Conservation (phyloP, 1,140 invertebrate genomes). For the Megathymus violae region DNA sequence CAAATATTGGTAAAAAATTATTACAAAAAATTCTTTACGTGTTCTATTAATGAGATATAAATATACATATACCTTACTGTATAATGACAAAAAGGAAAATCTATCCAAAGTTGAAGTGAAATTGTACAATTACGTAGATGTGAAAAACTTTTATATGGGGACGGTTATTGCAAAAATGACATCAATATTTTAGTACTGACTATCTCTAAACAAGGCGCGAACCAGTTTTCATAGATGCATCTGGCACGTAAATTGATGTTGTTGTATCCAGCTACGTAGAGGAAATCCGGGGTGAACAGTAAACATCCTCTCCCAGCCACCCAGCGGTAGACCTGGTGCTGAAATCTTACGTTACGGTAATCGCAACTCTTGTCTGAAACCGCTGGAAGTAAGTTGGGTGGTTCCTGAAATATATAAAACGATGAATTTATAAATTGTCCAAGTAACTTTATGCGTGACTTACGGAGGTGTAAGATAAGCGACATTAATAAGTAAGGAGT, state of each 20-base stretch:
- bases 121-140: too few species aligned
- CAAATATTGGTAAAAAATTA: too few species aligned
- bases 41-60: too few species aligned
- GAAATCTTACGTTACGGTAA: conserved; percentile 63
- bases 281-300: conserved; percentile 65
- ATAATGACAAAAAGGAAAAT: too few species aligned
- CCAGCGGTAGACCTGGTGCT: conserved; percentile 73
- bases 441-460: too few species aligned
- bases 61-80: too few species aligned
- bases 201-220: conserved; percentile 70
- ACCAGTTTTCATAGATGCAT: conserved; percentile 62
- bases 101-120: too few species aligned
- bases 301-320: conserved; percentile 71
- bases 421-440: too few species aligned
- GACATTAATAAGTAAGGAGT: too few species aligned
- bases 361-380: conserved; percentile 59
- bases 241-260: conserved; percentile 57
- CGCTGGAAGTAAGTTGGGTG: conserved; percentile 52
- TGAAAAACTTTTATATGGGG: background rate
- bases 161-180: background rate
- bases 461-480: too few species aligned
- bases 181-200: conserved; percentile 48
- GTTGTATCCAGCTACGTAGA: conserved; percentile 58
- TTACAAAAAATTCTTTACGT: too few species aligned
- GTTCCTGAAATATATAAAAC: conserved; percentile 54